These are phyloP conservation scores for Paramuricea clavata DNA, from an alignment of 92 coral and sea anemone species.

Conservation along the genomic window DNA sequence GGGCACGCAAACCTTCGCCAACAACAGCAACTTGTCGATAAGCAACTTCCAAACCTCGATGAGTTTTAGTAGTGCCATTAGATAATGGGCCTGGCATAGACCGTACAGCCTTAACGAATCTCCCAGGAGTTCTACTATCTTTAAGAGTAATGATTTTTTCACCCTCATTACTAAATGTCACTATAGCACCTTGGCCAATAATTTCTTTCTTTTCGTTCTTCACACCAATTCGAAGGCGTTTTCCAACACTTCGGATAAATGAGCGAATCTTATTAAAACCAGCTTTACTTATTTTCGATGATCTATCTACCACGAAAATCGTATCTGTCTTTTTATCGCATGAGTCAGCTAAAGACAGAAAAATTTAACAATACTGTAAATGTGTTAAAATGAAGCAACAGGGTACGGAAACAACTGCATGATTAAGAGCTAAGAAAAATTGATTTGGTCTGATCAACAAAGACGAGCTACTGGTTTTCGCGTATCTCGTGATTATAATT, in stretches of 20 bases:
- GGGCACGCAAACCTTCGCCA: neutral
- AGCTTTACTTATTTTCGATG: neutral
- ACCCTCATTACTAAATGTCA: slow-evolving; percentile 15
- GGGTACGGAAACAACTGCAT: neutral
- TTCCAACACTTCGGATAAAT: neutral
- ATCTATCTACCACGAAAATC: slow-evolving; percentile 25
- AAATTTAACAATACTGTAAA: too few species aligned
- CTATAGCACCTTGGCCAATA: slow-evolving; percentile 28
- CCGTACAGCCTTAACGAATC: neutral
- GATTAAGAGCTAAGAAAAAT: too few species aligned
- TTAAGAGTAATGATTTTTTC: slow-evolving; percentile 6
- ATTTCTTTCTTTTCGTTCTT: slow-evolving; percentile 13
- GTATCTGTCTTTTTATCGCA: slow-evolving; percentile 26
- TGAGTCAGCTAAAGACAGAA: neutral
- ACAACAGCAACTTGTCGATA: neutral
- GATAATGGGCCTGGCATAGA: slow-evolving; percentile 27
- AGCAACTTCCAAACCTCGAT: slow-evolving; percentile 8
- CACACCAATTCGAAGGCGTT: slow-evolving; percentile 17
- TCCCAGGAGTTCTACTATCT: slow-evolving; percentile 6
- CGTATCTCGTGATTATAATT: neutral
- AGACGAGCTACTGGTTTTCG: neutral
- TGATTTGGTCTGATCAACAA: too few species aligned
- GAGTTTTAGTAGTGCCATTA: slow-evolving; percentile 19
- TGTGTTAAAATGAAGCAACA: neutral
- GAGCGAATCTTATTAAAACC: neutral